Base-by-base conservation (phyloP, 2,113 vertebrate genomes). In the Actinemys pallida region DNA sequence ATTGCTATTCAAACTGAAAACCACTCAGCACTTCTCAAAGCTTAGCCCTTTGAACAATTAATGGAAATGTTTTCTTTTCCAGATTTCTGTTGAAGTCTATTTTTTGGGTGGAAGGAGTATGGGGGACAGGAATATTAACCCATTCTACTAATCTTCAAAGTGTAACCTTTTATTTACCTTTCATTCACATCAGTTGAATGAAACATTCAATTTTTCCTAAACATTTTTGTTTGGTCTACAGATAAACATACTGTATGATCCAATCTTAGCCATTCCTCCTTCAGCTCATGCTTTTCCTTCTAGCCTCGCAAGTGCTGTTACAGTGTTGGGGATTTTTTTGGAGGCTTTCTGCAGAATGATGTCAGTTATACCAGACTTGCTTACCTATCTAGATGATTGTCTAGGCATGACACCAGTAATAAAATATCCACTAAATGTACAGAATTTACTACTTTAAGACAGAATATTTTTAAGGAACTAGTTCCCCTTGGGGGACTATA, bases 401-500 rank as follows among this genome's bases (percentile, higher is more conserved):
- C 56, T 42, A 79, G 85, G 81, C 89, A 94, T 95, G 93, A 94
- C 95, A 94, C 83, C 65, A 90, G 42, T 81, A 75, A 94, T 97
- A 93, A 97, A 97, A 94, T 50, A 14, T 89, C 81, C 65, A 11
- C 79, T 93, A 91, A 76, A 86, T 24, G 81, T 14, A 47, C 49
- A 84, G n/a, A 90, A 65, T 62, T 93, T 90, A 76, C 80, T 93
- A 91, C 93, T 94, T 84, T 84, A 81, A 84, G 93, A 8, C 11
- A 83, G 56, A 91, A 31, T 95, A 89, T 97, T 97, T 95, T 94
- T 88, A 96, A 93, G 92, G 92, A 95, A 96, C 86, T 90, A 20
- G 56, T 81, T 86, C 78, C 90, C 90, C 90, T 92, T 90, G 78
- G 2, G 35, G 35, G 10, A 13, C 35, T 87, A 52, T 92, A 94